A percentile compares a stretch with the other conserved stretches of the same genome.
phyloP scores from a whole-genome alignment of 2,797 vertebrate species.

The Sciaenops ocellatus region DNA sequence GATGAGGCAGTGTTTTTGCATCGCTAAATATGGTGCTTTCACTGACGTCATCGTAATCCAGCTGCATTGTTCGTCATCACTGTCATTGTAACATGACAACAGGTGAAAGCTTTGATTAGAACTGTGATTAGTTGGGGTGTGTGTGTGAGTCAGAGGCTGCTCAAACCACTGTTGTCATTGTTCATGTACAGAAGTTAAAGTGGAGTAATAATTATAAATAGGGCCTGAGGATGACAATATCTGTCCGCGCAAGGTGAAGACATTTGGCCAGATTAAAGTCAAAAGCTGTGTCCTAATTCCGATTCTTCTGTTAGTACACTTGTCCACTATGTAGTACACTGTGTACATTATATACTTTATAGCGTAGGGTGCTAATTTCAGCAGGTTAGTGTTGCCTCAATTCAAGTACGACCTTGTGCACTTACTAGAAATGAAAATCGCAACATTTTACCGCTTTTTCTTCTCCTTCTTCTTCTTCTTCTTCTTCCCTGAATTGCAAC shows the following conservation, averaged over 20 bases:
- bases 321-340: too few relatives aligned
- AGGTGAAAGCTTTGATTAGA: conserved; percentile 1
- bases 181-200: not conserved
- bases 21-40: conserved; percentile 17
- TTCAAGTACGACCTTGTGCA: too few relatives aligned
- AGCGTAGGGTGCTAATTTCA: too few relatives aligned
- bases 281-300: too few relatives aligned
- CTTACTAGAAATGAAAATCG: too few relatives aligned
- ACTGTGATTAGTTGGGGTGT: not conserved
- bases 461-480: too few relatives aligned
- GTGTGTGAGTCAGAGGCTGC: not conserved
- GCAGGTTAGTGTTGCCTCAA: too few relatives aligned
- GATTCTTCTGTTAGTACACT: too few relatives aligned
- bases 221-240: not conserved
- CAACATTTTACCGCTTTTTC: too few relatives aligned
- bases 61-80: not conserved
- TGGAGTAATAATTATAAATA: not conserved
- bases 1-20: conserved; percentile 1
- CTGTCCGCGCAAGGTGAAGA: not conserved
- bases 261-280: not conserved
- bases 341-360: too few relatives aligned
- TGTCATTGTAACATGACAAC: conserved; percentile 14
- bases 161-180: conserved; percentile 8
- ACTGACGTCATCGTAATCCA: conserved; percentile 6
- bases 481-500: too few relatives aligned